These are phyloP conservation scores for Lepus townsendii DNA, from an alignment of 2,797 vertebrate species.

Conservation along the genomic window DNA sequence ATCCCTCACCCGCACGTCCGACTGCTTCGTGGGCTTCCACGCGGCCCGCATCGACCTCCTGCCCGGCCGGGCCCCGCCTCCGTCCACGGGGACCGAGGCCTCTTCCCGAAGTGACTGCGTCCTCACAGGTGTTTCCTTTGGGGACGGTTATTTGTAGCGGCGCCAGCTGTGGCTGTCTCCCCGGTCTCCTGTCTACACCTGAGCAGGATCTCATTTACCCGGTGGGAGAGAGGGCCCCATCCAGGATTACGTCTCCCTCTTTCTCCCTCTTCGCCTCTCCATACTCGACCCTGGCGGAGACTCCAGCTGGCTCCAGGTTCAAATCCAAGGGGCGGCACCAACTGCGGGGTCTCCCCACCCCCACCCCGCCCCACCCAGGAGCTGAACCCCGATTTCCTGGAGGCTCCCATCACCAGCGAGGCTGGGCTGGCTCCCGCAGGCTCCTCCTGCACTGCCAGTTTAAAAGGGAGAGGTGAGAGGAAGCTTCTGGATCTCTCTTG, in stretches of 20 bases:
- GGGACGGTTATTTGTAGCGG: conserved; percentile 68
- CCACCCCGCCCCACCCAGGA: too few species aligned
- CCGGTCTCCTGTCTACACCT: conserved; percentile 11
- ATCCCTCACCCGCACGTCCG: fast-evolving
- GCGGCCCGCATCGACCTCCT: not conserved
- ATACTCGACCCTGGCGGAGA: too few species aligned
- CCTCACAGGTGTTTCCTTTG: conserved; percentile 69
- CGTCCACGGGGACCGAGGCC: not conserved
- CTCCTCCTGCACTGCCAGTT: not conserved
- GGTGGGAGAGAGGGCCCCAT: not conserved
- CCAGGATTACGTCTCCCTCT: not conserved
- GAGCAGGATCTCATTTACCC: conserved; percentile 53
- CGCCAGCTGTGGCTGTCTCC: not conserved
- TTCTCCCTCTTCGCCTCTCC: not conserved
- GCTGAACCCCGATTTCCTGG: too few species aligned
- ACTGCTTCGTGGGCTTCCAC: not conserved
- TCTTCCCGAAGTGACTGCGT: not conserved
- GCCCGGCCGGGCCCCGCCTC: not conserved
- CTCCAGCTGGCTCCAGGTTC: not conserved
- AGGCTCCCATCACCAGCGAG: not conserved
- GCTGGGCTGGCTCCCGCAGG: fast-evolving
- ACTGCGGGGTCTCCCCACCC: fast-evolving
- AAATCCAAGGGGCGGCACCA: not conserved
- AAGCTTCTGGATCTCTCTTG: not conserved
- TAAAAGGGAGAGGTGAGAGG: not conserved